A percentile compares a stretch with the other conserved stretches of the same genome.
phyloP scores from a whole-genome alignment of 2,888 invertebrate genomes.

The Biston betularia region DNA sequence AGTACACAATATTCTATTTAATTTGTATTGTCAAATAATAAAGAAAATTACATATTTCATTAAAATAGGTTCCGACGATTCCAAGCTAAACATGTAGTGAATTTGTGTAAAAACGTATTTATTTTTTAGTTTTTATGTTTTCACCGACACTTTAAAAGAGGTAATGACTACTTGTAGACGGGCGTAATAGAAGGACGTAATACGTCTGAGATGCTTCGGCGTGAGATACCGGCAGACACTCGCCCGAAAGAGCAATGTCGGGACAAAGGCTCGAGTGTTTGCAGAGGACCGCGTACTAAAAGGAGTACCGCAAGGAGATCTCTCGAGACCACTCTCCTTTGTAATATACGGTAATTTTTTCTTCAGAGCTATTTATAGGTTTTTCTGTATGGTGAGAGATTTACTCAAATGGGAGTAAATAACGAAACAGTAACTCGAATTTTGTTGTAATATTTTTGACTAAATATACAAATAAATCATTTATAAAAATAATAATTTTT shows the following conservation, averaged over 20 bases:
- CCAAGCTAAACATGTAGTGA: too few relatives aligned
- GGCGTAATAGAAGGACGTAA: neutral
- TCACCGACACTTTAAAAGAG: neutral
- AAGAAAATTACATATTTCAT: too few relatives aligned
- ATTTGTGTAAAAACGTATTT: too few relatives aligned
- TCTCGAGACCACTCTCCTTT: constrained; percentile 36
- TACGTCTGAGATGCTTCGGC: constrained; percentile 7
- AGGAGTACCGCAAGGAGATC: constrained; percentile 40
- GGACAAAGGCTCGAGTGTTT: constrained; percentile 50
- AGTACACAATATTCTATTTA: too few relatives aligned
- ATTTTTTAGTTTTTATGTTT: too few relatives aligned
- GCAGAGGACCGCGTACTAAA: constrained; percentile 53
- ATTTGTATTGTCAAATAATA: too few relatives aligned
- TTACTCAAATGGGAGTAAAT: neutral
- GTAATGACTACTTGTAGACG: constrained; percentile 1
- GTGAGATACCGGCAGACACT: constrained; percentile 25
- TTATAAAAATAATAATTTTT: too few relatives aligned
- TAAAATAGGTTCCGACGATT: too few relatives aligned
- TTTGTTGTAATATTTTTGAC: too few relatives aligned
- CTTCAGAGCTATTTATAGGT: constrained; percentile 17
- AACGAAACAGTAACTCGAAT: neutral
- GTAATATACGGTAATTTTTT: constrained; percentile 36
- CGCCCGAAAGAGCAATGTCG: constrained; percentile 51
- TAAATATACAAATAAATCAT: too few relatives aligned
- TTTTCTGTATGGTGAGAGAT: constrained; percentile 2